Base-by-base conservation (phyloP, 2,888 invertebrate species). In the Seira ritae region DNA sequence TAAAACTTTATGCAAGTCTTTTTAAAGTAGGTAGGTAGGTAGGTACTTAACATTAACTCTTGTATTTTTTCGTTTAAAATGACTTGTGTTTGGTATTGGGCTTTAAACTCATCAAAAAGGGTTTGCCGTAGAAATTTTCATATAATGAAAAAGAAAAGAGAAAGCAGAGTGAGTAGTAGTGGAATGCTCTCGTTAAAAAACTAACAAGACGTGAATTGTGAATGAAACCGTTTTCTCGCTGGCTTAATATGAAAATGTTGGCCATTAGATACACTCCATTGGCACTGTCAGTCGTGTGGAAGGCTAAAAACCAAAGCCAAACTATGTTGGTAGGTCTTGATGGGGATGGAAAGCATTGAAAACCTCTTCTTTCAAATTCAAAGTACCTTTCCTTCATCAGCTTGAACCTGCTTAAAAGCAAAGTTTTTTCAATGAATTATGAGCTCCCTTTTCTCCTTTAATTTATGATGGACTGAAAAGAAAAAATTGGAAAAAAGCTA, bases 401-500 rank as follows among this genome's bases (percentile, higher is more conserved):
- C n/a, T n/a, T n/a, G n/a, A n/a, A n/a, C n/a, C n/a, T n/a, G n/a
- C n/a, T n/a, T n/a, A n/a, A n/a, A n/a, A n/a, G n/a, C n/a, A n/a
- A n/a, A n/a, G n/a, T n/a, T 31, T 69, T 17, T 12, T 37, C 15
- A 24, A 17, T 24, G 17, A 24, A 15, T 24, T 17, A 17, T 31
- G 67, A 24, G 37, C 15, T 17, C 8, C 15, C 24, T 6, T 37
- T 24, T 19, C 37, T 65, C 62, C 12, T 67, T 8, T 17, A 50
- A 75, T 75, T 12, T 67, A 60, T 15, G 19, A 15, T 68, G 24
- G 60, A 4, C 17, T 60, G 60, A n/a, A n/a, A n/a, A n/a, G n/a
- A n/a, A n/a, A n/a, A n/a, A n/a, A n/a, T n/a, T n/a, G n/a, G n/a
- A n/a, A n/a, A n/a, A n/a, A n/a, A n/a, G n/a, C n/a, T n/a, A n/a